Base-by-base conservation (phyloP, 1,140 invertebrate species). In the Drosophila parabipectinata region DNA sequence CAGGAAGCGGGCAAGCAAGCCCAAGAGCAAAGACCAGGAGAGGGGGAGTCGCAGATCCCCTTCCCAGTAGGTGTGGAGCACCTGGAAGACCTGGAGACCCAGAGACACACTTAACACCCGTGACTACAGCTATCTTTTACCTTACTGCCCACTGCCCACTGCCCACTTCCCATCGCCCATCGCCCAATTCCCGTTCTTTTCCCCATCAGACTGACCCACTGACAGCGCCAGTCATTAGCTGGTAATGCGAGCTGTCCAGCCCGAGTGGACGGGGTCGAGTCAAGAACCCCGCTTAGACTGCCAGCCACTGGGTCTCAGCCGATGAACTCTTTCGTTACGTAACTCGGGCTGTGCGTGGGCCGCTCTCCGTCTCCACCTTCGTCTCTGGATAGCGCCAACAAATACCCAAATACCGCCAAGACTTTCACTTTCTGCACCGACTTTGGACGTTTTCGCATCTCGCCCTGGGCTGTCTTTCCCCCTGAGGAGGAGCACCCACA, bases 351-450 rank as follows among this genome's bases (percentile, higher is more conserved):
- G 26, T 12, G 53, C 66, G 44, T 69, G 41, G 45, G 47, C 21
- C 57, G 37, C 30, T 21, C 21, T 21, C 58, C 28, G 28, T 5
- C 26, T 4, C 4, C 18, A 18, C 18, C 18, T 1, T 1, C 26
- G 21, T 28, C 21, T 37, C 21, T 45, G 32, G 15, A 51, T 50
- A n/a, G 14, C 6, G 26, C 26, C 39, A 57, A 37, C 53, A 32
- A 57, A 30, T 26, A 37, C 37, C 6, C 26, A 6, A 6, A 10
- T 3, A 51, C 24, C 21, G 14, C 9, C 14, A 30, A 4, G 32
- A 69, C 63, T 72, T 72, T 72, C 68, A 52, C 63, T 47, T 28
- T 28, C 6, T 72, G 21, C 21, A 21, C 21, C 21, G 21, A 21
- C 21, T 69, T 69, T 52, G 21, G 21, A 21, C 21, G 12, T 28